Evolutionary conservation across 2,888 invertebrate species (phyloP).

Genomic region (Emesis russula): DNA sequence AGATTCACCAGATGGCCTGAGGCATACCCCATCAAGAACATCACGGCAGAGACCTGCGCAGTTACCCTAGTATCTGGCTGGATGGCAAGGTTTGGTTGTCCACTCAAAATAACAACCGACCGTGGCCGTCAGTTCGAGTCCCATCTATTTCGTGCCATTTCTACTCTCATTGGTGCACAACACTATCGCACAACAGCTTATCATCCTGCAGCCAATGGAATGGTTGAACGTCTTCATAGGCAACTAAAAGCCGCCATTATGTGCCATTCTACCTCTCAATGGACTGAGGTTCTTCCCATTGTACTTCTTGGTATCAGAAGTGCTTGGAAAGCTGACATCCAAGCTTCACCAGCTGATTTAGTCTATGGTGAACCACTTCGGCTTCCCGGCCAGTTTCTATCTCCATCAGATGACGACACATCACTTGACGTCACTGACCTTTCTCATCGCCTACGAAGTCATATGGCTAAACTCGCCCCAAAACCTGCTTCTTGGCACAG

Average conservation of each 20-base stretch:
- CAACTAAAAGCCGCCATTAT: slow-evolving; percentile 86
- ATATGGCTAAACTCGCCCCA: slow-evolving; percentile 41
- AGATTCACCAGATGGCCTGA: slow-evolving; percentile 90
- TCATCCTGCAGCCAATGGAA: slow-evolving; percentile 76
- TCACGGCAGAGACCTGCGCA: slow-evolving; percentile 91
- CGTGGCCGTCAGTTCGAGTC: slow-evolving; percentile 90
- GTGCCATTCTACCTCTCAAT: slow-evolving; percentile 72
- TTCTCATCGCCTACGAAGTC: slow-evolving; percentile 25
- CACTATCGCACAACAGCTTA: slow-evolving; percentile 70
- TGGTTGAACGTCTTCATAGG: slow-evolving; percentile 64
- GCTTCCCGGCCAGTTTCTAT: slow-evolving; percentile 85
- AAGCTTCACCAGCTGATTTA: slow-evolving; percentile 83
- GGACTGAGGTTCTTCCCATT: slow-evolving; percentile 62
- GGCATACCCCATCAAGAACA: slow-evolving; percentile 89
- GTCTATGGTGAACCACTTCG: slow-evolving; percentile 85
- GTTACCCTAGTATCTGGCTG: slow-evolving; percentile 87
- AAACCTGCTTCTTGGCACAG: slow-evolving; percentile 51
- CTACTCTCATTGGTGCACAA: slow-evolving; percentile 65
- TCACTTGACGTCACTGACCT: slow-evolving; percentile 31
- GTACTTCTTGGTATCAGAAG: slow-evolving; percentile 64
- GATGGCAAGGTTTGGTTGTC: slow-evolving; percentile 86
- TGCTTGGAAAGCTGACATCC: slow-evolving; percentile 82
- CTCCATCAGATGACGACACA: slow-evolving; percentile 21
- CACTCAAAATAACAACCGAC: slow-evolving; percentile 89
- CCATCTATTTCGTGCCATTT: slow-evolving; percentile 67